Conservation (phyloP, 30 jellyfish, hydroid and myxozoan species). For the Calvadosia cruxmelitensis region DNA sequence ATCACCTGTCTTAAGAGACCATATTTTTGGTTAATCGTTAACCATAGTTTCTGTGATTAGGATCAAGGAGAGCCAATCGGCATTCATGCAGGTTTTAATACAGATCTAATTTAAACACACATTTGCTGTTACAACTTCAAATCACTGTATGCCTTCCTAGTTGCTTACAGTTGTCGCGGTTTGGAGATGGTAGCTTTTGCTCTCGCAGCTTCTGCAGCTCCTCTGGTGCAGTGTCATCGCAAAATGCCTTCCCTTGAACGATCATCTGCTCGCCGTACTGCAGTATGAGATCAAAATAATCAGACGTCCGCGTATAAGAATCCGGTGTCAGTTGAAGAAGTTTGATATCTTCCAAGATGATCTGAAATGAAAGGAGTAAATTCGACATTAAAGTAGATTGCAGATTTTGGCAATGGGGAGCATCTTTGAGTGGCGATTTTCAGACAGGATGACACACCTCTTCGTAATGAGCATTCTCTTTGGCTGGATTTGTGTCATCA, state of each 20-base stretch:
- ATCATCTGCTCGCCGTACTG: conserved; percentile 75
- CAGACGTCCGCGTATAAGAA: conserved; percentile 74
- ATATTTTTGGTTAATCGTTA: too few relatives aligned
- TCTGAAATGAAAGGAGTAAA: too few relatives aligned
- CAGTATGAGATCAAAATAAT: conserved; percentile 59
- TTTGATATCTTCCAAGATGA: conserved; percentile 79
- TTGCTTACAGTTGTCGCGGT: conserved; percentile 56
- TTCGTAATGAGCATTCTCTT: conserved; percentile 87
- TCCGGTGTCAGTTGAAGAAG: conserved; percentile 91
- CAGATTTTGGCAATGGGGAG: too few relatives aligned
- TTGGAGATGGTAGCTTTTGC: conserved; percentile 58
- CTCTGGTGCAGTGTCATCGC: conserved; percentile 94
- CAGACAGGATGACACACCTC: conserved; percentile 41
- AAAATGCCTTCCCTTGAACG: conserved; percentile 64
- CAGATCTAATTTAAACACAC: too few relatives aligned
- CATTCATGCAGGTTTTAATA: too few relatives aligned
- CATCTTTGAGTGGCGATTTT: too few relatives aligned
- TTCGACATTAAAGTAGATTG: not conserved
- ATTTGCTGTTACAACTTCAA: too few relatives aligned
- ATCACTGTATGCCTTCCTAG: too few relatives aligned
- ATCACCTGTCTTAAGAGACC: too few relatives aligned
- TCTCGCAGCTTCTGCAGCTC: conserved; percentile 68
- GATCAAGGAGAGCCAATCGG: too few relatives aligned
- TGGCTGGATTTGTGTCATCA: conserved; percentile 98
- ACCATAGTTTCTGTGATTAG: too few relatives aligned